Percentiles rank a stretch among this genome's conserved stretches.
Evolutionary conservation across 2,888 invertebrate species (phyloP).

Genomic region (Pachliopta kotzebuea): DNA sequence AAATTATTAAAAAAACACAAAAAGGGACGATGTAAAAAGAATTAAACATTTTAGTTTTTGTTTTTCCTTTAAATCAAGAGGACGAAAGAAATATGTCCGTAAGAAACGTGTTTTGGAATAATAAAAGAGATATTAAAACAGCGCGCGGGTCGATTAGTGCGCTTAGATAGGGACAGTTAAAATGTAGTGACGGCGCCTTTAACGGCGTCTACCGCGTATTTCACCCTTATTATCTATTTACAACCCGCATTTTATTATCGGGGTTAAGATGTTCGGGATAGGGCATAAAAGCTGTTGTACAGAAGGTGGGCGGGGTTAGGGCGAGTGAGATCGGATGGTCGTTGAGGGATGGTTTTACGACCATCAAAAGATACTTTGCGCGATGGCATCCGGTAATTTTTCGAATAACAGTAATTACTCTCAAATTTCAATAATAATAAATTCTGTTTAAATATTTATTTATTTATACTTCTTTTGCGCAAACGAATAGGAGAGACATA

Average conservation of each 20-base stretch:
- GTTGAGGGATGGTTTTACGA: conserved; percentile 79
- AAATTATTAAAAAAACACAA: too few relatives aligned
- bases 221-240: conserved; percentile 79
- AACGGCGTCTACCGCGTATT: conserved; percentile 69
- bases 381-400: conserved; percentile 72
- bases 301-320: conserved; percentile 58
- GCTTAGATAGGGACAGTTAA: conserved; percentile 59
- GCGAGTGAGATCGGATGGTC: conserved; percentile 66
- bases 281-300: conserved; percentile 60
- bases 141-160: conserved; percentile 61
- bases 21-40: neutral
- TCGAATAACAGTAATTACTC: conserved; percentile 56
- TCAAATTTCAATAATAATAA: neutral
- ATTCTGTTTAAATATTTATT: too few relatives aligned
- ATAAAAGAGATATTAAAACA: conserved; percentile 64
- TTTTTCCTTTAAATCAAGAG: conserved; percentile 5
- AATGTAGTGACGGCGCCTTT: conserved; percentile 66
- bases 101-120: conserved; percentile 34
- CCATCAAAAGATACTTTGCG: conserved; percentile 78
- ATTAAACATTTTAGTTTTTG: neutral
- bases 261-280: conserved; percentile 70
- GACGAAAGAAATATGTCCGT: conserved; percentile 21
- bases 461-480: too few relatives aligned
- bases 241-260: conserved; percentile 80
- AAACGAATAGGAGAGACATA: too few relatives aligned